phyloP scores from a whole-genome alignment of 64 coral and sea anemone species.

The Actinia equina region DNA sequence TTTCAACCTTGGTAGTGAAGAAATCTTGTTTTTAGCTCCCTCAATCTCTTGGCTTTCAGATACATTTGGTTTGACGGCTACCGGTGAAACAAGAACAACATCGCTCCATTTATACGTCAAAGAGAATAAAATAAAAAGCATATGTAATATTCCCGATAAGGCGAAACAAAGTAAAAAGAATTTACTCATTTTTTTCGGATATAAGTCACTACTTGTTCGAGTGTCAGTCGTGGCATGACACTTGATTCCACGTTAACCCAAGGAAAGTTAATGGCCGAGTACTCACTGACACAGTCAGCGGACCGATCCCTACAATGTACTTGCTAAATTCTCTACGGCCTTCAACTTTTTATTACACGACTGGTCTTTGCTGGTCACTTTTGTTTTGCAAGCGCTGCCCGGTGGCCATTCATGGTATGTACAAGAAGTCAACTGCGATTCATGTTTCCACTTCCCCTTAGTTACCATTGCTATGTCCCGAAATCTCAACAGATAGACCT shows the following conservation, averaged over 20 bases:
- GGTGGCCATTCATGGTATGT: too few relatives aligned
- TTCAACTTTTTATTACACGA: too few relatives aligned
- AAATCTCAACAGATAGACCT: too few relatives aligned
- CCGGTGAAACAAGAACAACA: background rate
- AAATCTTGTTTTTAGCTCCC: too few relatives aligned
- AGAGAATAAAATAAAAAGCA: background rate
- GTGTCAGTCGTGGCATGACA: background rate
- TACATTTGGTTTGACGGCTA: background rate
- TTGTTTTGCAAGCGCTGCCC: too few relatives aligned
- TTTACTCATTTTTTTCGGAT: background rate
- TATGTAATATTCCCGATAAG: background rate
- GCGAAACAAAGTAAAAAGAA: background rate
- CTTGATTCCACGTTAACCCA: background rate
- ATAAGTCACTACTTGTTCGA: background rate
- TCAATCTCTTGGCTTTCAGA: background rate
- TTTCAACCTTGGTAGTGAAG: conserved; percentile 23
- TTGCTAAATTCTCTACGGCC: too few relatives aligned
- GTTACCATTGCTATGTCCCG: too few relatives aligned
- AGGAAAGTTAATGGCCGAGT: background rate
- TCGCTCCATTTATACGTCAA: background rate
- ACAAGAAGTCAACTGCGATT: too few relatives aligned
- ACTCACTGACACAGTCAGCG: background rate
- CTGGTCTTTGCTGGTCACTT: too few relatives aligned
- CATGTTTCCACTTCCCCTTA: too few relatives aligned
- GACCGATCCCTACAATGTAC: background rate